Evolutionary conservation across 1,140 invertebrate species (phyloP).

Genomic region (Drosophila tsacasi): DNA sequence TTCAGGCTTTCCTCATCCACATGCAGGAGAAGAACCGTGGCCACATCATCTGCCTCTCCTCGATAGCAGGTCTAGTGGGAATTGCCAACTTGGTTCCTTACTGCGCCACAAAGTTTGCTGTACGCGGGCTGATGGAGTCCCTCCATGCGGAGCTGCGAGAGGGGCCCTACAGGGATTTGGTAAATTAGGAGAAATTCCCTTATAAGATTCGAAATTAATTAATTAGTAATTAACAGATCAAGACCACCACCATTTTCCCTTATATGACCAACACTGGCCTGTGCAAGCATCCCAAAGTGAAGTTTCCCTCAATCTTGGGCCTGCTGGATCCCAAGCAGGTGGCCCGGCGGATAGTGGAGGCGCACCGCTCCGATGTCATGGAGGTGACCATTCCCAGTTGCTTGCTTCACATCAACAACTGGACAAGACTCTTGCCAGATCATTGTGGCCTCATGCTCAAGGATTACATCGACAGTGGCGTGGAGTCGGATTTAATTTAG

Average conservation of each 20-base stretch:
- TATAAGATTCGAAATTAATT: not conserved
- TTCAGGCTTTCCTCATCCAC: constrained; percentile 91
- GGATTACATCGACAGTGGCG: constrained; percentile 87
- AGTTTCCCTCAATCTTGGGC: constrained; percentile 89
- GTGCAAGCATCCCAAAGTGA: constrained; percentile 91
- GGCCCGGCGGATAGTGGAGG: constrained; percentile 88
- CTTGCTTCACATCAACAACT: constrained; percentile 83
- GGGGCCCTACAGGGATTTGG: constrained; percentile 78
- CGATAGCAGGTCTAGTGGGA: constrained; percentile 91
- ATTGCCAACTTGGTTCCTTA: constrained; percentile 91
- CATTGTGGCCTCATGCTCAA: constrained; percentile 83
- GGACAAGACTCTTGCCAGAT: constrained; percentile 85
- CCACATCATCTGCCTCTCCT: constrained; percentile 92
- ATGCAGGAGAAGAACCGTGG: constrained; percentile 91
- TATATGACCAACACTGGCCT: constrained; percentile 94
- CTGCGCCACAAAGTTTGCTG: constrained; percentile 92
- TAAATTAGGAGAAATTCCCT: constrained; percentile 2
- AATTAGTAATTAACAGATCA: constrained; percentile 87
- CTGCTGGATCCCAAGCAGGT: constrained; percentile 89
- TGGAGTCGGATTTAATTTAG: constrained; percentile 86
- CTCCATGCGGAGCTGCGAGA: constrained; percentile 89
- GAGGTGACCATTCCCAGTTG: constrained; percentile 87
- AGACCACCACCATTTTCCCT: constrained; percentile 92
- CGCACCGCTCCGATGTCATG: constrained; percentile 87
- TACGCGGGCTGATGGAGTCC: constrained; percentile 91